A percentile compares a stretch with the other conserved stretches of the same genome.
Evolutionary conservation across 2,797 vertebrate genomes (phyloP).

Genomic region (Phoxinus dragarum): DNA sequence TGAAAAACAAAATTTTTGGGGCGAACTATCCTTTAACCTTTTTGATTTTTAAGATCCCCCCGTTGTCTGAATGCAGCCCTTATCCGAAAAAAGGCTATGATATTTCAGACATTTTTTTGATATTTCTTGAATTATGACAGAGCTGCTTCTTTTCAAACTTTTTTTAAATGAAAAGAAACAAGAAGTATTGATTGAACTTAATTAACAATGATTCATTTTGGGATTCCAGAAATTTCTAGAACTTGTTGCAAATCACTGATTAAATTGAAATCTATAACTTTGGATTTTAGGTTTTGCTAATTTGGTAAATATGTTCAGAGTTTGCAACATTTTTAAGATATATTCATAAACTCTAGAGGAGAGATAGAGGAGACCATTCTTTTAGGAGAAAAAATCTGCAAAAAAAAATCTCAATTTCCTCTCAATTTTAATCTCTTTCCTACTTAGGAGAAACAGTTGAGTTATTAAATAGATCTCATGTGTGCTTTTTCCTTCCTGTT

Average conservation of each 20-base stretch:
- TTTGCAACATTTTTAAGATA: not conserved
- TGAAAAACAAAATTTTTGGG: no score
- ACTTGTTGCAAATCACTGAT: not conserved
- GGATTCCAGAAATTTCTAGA: no score
- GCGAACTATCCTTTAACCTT: not conserved
- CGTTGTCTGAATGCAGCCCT: not conserved
- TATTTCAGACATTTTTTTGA: not conserved
- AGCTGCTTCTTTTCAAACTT: not conserved
- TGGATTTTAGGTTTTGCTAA: no score
- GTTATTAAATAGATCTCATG: not conserved
- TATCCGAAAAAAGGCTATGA: not conserved
- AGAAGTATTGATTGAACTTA: no score
- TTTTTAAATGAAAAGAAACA: not conserved
- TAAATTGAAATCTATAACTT: not conserved
- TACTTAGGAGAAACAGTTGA: slow-evolving; percentile 9
- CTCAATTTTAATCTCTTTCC: not conserved
- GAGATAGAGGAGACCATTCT: not conserved
- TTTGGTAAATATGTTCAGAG: not conserved
- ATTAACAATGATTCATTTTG: not conserved
- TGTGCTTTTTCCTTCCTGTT: not conserved
- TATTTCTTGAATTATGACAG: not conserved
- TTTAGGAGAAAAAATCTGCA: not conserved
- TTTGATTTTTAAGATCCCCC: not conserved
- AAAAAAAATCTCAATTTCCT: not conserved
- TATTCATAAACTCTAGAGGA: not conserved